Percentiles rank a stretch among this genome's conserved stretches.
phyloP scores from a whole-genome alignment of 2,113 vertebrate species.

The Prionailurus bengalensis region DNA sequence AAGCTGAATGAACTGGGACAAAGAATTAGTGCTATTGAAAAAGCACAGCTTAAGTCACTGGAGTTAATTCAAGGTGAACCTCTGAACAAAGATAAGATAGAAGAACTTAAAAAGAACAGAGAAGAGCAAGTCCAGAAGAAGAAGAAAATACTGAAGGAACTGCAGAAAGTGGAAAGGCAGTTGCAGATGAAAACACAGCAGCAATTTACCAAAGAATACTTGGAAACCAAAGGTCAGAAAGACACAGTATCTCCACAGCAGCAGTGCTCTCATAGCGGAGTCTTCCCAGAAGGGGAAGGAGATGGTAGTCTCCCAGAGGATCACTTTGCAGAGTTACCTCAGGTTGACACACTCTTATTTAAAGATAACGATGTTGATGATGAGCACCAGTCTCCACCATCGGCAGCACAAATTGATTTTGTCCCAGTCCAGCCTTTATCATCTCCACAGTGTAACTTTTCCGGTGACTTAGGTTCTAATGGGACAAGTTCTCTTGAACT shows the following conservation, averaged over 20 bases:
- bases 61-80: constrained; percentile 99
- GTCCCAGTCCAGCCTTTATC: constrained; percentile 96
- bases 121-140: constrained; percentile 99
- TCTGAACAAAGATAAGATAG: constrained; percentile 99
- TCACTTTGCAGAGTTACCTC: constrained; percentile 94
- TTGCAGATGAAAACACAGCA: constrained; percentile 99
- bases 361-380: constrained; percentile 89
- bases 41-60: constrained; percentile 98
- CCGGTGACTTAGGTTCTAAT: constrained; percentile 94
- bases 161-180: constrained; percentile 99
- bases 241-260: constrained; percentile 89
- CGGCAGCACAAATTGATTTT: constrained; percentile 92
- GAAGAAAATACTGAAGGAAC: constrained; percentile 99
- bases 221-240: constrained; percentile 98
- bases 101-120: constrained; percentile 99
- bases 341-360: constrained; percentile 94
- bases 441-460: constrained; percentile 92
- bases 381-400: constrained; percentile 87
- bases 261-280: constrained; percentile 92
- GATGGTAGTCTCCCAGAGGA: constrained; percentile 90
- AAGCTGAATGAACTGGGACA: constrained; percentile 99
- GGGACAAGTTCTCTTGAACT: constrained; percentile 95
- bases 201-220: constrained; percentile 99
- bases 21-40: constrained; percentile 99
- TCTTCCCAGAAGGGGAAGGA: constrained; percentile 90